A percentile compares a stretch with the other conserved stretches of the same genome.
Conservation (phyloP, 1,140 invertebrate species). For the Macrotrachela quadricornifera region DNA sequence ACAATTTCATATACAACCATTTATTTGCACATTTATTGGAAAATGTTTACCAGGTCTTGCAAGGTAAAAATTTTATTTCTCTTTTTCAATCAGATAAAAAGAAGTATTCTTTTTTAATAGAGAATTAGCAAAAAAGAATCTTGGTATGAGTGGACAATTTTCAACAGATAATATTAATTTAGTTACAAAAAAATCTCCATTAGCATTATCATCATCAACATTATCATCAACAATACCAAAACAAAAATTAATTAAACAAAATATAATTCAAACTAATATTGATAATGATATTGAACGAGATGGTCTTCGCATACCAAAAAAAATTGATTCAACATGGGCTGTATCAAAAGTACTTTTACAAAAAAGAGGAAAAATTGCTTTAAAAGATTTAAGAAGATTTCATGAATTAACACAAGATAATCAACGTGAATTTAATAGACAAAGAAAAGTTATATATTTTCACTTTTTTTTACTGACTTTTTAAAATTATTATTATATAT, state of each 20-base stretch:
- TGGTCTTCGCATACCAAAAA: neutral
- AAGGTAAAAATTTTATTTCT: constrained; percentile 18
- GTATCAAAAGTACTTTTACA: constrained; percentile 5
- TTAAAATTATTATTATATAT: no score
- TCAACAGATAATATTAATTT: no score
- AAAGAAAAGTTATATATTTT: neutral
- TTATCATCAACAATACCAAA: no score
- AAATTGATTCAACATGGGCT: constrained; percentile 6
- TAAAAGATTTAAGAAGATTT: neutral
- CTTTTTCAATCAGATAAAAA: neutral
- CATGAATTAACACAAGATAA: neutral
- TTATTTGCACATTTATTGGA: constrained; percentile 24
- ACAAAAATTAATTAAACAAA: no score
- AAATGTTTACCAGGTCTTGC: constrained; percentile 20
- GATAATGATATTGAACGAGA: neutral
- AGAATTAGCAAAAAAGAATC: no score
- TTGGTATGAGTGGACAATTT: no score
- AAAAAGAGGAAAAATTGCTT: constrained; percentile 4
- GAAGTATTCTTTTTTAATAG: no score
- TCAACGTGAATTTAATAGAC: neutral
- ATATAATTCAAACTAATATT: no score
- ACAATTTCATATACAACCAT: constrained; percentile 26
- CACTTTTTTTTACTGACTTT: no score
- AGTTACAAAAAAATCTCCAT: no score
- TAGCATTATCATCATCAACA: no score